phyloP scores from a whole-genome alignment of 64 coral and sea anemone genomes.

The Montipora capricornis region DNA sequence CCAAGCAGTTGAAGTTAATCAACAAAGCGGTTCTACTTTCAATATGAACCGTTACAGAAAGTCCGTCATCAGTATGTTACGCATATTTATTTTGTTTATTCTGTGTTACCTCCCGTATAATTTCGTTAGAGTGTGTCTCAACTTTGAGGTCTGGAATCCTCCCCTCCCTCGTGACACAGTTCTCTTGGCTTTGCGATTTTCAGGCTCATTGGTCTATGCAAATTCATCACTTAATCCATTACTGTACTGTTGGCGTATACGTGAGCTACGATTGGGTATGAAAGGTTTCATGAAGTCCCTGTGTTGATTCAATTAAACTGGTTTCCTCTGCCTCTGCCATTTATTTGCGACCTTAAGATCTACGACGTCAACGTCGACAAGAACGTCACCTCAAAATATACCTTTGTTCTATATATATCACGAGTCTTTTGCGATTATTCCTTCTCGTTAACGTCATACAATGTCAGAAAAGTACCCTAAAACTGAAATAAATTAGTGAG shows the following conservation, averaged over 20 bases:
- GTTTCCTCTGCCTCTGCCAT: too few relatives aligned
- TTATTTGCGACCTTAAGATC: background rate
- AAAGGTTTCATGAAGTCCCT: background rate
- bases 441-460: too few relatives aligned
- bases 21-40: background rate
- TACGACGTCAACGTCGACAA: too few relatives aligned
- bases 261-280: background rate
- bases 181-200: background rate
- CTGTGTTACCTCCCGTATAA: background rate
- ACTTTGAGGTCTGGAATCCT: background rate
- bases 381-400: too few relatives aligned
- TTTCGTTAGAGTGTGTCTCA: background rate
- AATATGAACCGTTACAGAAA: background rate
- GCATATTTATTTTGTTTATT: background rate
- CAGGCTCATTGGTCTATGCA: background rate
- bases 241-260: conserved; percentile 34
- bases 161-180: background rate
- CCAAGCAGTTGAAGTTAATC: too few relatives aligned
- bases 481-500: too few relatives aligned
- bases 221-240: conserved; percentile 20
- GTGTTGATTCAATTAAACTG: background rate
- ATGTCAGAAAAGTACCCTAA: too few relatives aligned
- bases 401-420: too few relatives aligned
- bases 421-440: too few relatives aligned
- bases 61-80: background rate